Base-by-base conservation (phyloP, 2,888 invertebrate genomes). In the Thecophora atra region DNA sequence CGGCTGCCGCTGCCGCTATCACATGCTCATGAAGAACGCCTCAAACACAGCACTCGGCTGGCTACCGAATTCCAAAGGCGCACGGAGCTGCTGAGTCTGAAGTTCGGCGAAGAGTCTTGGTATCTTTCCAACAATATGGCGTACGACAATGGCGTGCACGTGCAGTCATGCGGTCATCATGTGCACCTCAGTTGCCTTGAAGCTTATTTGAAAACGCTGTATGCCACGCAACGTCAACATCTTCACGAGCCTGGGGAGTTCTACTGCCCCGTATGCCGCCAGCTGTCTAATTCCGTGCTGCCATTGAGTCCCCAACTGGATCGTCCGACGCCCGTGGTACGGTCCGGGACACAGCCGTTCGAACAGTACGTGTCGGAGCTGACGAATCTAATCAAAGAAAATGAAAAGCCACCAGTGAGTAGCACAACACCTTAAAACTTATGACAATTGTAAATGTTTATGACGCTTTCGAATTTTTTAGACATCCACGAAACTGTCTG, bases 121-220 rank as follows among this genome's bases (percentile, higher is more conserved):
- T 89, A 93, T 81, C 85, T 93, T 52, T 91, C 93, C 2, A 90
- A 95, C 73, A 94, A 93, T 83, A 90, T 93, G 79, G 94, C 95
- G 4, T 95, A 94, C 91, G 94, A 95, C 86, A 95, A 95, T 76
- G 98, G 98, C 70, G 95, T 98, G 69, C 94, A 95, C 86, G 94
- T 96, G 69, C 94, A 95, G 87, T 95, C 98, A 1, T 99, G 99
- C 88, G 98, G 99, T 0, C 99, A 99, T 88, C 96, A 97, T 87
- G 90, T 99, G 73, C 99, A 99, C 88, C 89, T 98, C 80, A 94
- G 95, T 84, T 99, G 99, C 86, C 91, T 97, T 81, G 93, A 93
- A 83, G 92, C 96, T 0, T 99, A 99, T 88, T 89, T 97, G 80
- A 91, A 92, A 80, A 94, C 97, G 44, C 89, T 98, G 75, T 90